phyloP scores from a whole-genome alignment of 2,113 vertebrate genomes.

The Motacilla alba region DNA sequence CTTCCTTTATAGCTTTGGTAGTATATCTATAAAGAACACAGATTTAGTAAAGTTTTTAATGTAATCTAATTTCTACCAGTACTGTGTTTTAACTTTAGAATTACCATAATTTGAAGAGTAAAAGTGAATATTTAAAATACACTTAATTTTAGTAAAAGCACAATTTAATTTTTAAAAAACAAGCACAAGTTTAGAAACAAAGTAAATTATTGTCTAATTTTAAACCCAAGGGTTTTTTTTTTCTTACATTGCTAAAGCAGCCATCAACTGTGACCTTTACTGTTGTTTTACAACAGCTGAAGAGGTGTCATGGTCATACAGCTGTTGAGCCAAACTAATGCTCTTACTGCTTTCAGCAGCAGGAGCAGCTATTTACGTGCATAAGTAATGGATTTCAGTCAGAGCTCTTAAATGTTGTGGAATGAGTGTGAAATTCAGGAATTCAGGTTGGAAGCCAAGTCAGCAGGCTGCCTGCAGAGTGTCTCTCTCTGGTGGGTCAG shows the following conservation, averaged over 20 bases:
- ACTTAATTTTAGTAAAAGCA: background rate
- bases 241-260: background rate
- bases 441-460: slow-evolving; percentile 1
- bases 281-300: background rate
- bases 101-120: background rate
- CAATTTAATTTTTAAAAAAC: background rate
- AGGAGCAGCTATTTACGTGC: background rate
- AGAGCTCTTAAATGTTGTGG: background rate
- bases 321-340: background rate
- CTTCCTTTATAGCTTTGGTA: background rate
- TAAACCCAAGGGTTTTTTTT: background rate
- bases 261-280: background rate
- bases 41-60: background rate
- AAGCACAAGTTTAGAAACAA: background rate
- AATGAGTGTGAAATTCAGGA: slow-evolving; percentile 31
- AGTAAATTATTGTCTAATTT: background rate
- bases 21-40: background rate
- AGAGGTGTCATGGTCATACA: background rate
- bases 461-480: slow-evolving; percentile 3
- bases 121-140: background rate
- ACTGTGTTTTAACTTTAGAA: background rate
- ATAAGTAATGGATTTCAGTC: background rate
- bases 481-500: background rate
- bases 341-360: background rate
- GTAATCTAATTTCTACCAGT: background rate